These are phyloP conservation scores for Ophion costatus DNA, from an alignment of 2,888 invertebrate species.

Conservation along the genomic window DNA sequence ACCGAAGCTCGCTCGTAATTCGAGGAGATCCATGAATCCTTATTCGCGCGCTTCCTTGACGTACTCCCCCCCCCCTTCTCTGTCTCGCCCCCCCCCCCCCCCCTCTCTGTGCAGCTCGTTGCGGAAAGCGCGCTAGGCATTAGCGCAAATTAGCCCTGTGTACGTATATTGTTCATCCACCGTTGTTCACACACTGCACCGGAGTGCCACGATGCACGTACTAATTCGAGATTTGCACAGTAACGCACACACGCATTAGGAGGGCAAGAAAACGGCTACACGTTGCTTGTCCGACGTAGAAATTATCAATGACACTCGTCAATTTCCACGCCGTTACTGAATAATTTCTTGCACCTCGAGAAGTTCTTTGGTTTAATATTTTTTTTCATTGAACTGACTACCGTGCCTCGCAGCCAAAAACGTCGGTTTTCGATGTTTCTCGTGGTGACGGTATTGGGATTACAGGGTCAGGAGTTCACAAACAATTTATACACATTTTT, in stretches of 20 bases:
- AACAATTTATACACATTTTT: too few relatives aligned
- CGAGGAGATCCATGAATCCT: conserved; percentile 15
- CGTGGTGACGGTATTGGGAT: too few relatives aligned
- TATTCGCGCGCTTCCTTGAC: conserved; percentile 71
- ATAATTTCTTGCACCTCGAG: too few relatives aligned
- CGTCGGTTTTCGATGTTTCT: too few relatives aligned
- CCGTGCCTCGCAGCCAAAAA: too few relatives aligned
- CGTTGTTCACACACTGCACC: conserved; percentile 32
- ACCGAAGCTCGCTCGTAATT: conserved; percentile 17
- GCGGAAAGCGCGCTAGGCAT: conserved; percentile 69
- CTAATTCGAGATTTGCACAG: conserved; percentile 43
- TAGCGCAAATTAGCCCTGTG: conserved; percentile 77
- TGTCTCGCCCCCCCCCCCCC: neutral
- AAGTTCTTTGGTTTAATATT: neutral
- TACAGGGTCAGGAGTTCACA: too few relatives aligned
- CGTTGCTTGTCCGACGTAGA: too few relatives aligned
- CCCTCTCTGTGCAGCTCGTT: conserved; percentile 27
- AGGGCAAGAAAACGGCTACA: neutral
- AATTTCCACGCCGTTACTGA: neutral
- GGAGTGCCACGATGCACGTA: conserved; percentile 40
- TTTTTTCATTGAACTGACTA: neutral
- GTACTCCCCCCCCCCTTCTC: conserved; percentile 53
- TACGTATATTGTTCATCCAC: conserved; percentile 48
- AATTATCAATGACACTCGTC: neutral
- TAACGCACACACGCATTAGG: conserved; percentile 13